Evolutionary conservation across 2,888 invertebrate species (phyloP).

Genomic region (Mythimna vitellina): DNA sequence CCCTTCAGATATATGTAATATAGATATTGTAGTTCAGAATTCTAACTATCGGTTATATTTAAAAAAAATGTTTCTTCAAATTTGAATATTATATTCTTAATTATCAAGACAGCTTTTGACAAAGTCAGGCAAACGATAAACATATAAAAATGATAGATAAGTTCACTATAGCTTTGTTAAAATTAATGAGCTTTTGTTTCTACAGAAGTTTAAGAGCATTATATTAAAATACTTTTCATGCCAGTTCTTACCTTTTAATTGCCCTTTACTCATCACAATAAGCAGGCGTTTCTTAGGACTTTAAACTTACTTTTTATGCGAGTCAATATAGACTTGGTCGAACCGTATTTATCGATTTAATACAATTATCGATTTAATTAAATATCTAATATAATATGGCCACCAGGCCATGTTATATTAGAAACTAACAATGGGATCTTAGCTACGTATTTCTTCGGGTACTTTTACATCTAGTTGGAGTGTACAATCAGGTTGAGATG

Average conservation of each 20-base stretch:
- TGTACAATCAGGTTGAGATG: slow-evolving; percentile 52
- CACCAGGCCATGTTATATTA: slow-evolving; percentile 27
- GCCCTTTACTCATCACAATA: not conserved
- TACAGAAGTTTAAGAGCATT: not conserved
- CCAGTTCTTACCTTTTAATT: not conserved
- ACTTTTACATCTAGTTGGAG: slow-evolving; percentile 40
- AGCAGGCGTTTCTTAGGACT: slow-evolving; percentile 4
- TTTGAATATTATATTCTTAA: not conserved
- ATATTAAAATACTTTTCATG: not conserved
- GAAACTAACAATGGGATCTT: slow-evolving; percentile 24
- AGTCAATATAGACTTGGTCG: slow-evolving; percentile 20
- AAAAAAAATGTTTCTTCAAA: not conserved
- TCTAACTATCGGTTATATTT: not conserved
- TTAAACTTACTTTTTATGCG: slow-evolving; percentile 2
- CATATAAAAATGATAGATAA: not conserved
- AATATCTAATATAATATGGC: no score
- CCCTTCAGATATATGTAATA: not conserved
- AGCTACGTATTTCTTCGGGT: slow-evolving; percentile 43
- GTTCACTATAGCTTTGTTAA: not conserved
- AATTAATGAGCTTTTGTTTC: not conserved
- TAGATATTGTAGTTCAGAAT: not conserved
- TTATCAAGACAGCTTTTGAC: slow-evolving; percentile 1
- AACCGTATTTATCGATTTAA: slow-evolving; percentile 16
- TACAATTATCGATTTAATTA: no score
- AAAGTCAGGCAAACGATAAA: not conserved